phyloP scores from a whole-genome alignment of 2,888 invertebrate genomes.

The Ferdinandea cuprea region DNA sequence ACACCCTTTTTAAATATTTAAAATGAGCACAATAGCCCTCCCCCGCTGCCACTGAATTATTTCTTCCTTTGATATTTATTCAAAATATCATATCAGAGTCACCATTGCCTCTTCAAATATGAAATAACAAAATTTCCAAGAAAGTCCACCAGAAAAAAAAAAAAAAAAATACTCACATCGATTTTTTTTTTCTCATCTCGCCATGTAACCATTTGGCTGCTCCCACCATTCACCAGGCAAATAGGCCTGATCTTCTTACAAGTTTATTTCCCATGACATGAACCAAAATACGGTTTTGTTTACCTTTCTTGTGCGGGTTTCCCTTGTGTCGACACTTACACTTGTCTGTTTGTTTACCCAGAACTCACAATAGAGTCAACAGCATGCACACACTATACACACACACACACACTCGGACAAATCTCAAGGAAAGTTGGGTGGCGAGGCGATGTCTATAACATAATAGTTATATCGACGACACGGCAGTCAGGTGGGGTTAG shows the following conservation, averaged over 20 bases:
- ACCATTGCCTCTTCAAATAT: constrained; percentile 24
- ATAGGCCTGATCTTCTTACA: constrained; percentile 58
- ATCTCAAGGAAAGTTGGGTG: constrained; percentile 32
- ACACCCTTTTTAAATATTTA: no score
- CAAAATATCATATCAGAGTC: neutral
- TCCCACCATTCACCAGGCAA: constrained; percentile 13
- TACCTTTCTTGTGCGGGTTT: constrained; percentile 49
- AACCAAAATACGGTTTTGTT: constrained; percentile 59
- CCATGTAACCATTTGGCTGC: neutral
- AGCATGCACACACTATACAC: constrained; percentile 4
- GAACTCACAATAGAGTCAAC: constrained; percentile 43
- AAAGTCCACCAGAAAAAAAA: constrained; percentile 12
- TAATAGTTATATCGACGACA: constrained; percentile 59
- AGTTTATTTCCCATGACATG: constrained; percentile 61
- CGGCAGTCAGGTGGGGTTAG: constrained; percentile 28
- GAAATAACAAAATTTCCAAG: constrained; percentile 19
- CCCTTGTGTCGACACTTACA: constrained; percentile 52
- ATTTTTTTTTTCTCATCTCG: constrained; percentile 26
- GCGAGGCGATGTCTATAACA: no score
- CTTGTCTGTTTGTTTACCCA: constrained; percentile 57
- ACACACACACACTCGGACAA: neutral
- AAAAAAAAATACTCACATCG: constrained; percentile 14
- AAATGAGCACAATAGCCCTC: no score
- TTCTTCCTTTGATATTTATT: neutral
- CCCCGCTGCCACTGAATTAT: neutral